These are phyloP conservation scores for Crotophaga sulcirostris DNA, from an alignment of 2,113 vertebrate genomes.

Conservation along the genomic window DNA sequence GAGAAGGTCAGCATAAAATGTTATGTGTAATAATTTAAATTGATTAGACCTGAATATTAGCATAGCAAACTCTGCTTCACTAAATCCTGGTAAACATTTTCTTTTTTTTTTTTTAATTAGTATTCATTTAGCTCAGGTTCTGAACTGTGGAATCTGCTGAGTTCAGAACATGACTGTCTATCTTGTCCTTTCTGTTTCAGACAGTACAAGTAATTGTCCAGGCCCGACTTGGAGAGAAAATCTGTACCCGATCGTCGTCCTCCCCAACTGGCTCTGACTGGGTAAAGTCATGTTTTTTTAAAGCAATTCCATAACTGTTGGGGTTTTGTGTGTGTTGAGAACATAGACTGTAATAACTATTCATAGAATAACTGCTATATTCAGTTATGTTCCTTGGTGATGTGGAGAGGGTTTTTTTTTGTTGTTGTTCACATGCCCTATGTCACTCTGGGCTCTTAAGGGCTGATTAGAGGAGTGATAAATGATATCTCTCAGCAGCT, in stretches of 20 bases:
- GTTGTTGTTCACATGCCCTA: not conserved
- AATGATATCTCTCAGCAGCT: not conserved
- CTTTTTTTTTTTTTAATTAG: not conserved
- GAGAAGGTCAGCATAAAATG: not conserved
- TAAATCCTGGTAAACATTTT: not conserved
- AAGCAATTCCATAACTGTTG: not conserved
- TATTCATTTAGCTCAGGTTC: not conserved
- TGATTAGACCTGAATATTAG: not conserved
- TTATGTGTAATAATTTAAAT: not conserved
- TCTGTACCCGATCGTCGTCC: constrained; percentile 92
- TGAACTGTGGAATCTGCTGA: not conserved
- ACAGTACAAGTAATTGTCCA: constrained; percentile 98
- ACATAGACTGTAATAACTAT: not conserved
- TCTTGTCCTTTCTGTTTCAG: constrained; percentile 69
- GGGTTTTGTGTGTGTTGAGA: not conserved
- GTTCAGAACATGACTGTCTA: not conserved
- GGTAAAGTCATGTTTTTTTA: constrained; percentile 76
- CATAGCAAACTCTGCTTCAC: not conserved
- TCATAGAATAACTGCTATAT: not conserved
- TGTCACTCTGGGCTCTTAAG: not conserved
- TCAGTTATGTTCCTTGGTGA: not conserved
- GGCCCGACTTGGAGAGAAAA: constrained; percentile 96
- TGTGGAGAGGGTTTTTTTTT: not conserved
- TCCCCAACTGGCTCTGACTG: constrained; percentile 98
- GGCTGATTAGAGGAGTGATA: not conserved